A percentile compares a stretch with the other conserved stretches of the same genome.
Conservation (phyloP, 2,113 vertebrate species). For the Pithys albifrons region DNA sequence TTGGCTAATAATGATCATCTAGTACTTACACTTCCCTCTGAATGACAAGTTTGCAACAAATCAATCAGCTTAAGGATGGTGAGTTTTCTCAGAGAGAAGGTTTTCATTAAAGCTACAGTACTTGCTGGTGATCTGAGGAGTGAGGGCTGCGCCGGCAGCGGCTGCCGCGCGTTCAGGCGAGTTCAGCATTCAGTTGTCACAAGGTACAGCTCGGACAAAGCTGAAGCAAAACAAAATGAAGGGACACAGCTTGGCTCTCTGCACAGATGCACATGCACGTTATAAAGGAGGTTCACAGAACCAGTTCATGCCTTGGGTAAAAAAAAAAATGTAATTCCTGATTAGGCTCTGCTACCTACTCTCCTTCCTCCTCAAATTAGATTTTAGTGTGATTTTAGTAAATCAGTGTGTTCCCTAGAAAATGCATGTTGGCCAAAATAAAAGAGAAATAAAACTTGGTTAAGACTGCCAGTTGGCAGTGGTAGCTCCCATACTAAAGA, state of each 20-base stretch:
- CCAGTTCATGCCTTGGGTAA: not conserved
- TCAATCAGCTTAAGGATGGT: not conserved
- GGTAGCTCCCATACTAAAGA: not conserved
- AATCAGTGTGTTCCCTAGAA: not conserved
- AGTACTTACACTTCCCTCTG: not conserved
- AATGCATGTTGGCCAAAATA: not conserved
- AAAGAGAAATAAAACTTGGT: not conserved
- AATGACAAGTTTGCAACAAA: not conserved
- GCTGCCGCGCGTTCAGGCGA: not conserved
- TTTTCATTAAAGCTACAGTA: slow-evolving; percentile 25
- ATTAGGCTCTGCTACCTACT: not conserved
- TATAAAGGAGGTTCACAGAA: slow-evolving; percentile 25
- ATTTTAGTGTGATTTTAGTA: not conserved
- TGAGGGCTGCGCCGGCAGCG: not conserved
- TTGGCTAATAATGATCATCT: not conserved
- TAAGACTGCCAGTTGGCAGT: not conserved
- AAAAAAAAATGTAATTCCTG: not conserved
- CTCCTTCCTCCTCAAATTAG: not conserved
- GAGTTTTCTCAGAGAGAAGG: not conserved
- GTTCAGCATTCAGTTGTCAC: slow-evolving; percentile 26
- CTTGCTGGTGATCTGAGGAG: slow-evolving; percentile 32
- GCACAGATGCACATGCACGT: not conserved
- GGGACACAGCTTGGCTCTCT: not conserved
- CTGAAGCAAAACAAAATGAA: not conserved
- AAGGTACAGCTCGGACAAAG: slow-evolving; percentile 25